phyloP scores from a whole-genome alignment of 2,113 vertebrate species.

The Stigmatopora nigra region DNA sequence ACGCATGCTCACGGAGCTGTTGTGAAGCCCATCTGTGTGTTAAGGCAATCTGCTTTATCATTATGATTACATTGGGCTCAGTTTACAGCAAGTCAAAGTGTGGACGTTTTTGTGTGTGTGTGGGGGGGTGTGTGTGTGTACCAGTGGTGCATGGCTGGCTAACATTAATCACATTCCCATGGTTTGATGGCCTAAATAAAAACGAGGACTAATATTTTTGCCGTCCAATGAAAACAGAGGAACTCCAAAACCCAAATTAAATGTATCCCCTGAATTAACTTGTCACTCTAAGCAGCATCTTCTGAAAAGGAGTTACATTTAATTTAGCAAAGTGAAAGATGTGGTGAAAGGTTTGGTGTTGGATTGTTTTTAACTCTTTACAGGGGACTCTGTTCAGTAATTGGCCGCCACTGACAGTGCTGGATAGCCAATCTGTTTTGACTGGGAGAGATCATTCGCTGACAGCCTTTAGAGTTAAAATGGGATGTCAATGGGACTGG shows the following conservation, averaged over 20 bases:
- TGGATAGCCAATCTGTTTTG: no score
- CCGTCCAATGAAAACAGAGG: constrained; percentile 43
- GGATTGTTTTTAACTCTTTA: no score
- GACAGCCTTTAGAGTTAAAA: no score
- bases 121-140: constrained; percentile 31
- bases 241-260: constrained; percentile 29
- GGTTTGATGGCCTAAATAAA: constrained; percentile 66
- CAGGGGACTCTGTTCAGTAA: no score
- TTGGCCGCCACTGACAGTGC: no score
- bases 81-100: constrained; percentile 70
- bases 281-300: constrained; percentile 4
- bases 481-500: no score
- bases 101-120: constrained; percentile 23
- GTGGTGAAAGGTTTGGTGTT: no score
- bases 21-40: constrained; percentile 78
- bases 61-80: constrained; percentile 78
- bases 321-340: background rate
- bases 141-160: constrained; percentile 39
- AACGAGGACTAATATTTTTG: constrained; percentile 55
- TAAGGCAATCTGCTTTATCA: constrained; percentile 83
- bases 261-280: constrained; percentile 24
- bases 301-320: constrained; percentile 1
- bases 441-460: no score
- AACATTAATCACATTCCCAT: constrained; percentile 67
- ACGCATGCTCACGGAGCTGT: constrained; percentile 55